Percentiles rank a stretch among this genome's conserved stretches.
Evolutionary conservation across 2,888 invertebrate species (phyloP).

Genomic region (Frankliniella fusca): DNA sequence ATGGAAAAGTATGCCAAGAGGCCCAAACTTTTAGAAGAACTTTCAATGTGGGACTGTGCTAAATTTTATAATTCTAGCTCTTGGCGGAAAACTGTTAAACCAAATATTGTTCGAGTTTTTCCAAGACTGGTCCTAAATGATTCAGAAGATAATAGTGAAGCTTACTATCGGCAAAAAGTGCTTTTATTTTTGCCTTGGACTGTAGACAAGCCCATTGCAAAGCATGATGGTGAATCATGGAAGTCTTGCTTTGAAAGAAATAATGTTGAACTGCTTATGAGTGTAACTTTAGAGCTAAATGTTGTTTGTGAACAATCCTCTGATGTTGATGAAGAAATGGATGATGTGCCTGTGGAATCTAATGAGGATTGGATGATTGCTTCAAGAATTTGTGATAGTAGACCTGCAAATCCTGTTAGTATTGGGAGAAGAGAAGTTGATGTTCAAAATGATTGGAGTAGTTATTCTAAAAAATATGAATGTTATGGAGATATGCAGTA

Average conservation of each 20-base stretch:
- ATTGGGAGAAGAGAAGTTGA: background rate
- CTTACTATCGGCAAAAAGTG: background rate
- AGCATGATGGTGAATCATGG: background rate
- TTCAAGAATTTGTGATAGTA: background rate
- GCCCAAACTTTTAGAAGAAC: background rate
- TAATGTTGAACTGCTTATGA: background rate
- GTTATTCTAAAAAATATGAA: background rate
- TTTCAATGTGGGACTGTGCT: background rate
- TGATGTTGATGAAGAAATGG: background rate
- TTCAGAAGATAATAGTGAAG: background rate
- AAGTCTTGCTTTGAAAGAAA: background rate
- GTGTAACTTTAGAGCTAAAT: background rate
- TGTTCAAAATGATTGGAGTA: background rate
- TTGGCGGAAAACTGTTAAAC: background rate
- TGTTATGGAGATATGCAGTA: background rate
- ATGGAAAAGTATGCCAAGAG: background rate
- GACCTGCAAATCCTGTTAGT: background rate
- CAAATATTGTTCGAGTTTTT: background rate
- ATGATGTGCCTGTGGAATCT: background rate
- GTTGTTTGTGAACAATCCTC: background rate
- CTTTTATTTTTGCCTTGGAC: background rate
- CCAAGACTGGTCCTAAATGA: background rate
- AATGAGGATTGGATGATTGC: constrained; percentile 16
- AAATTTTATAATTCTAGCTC: background rate
- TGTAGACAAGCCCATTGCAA: background rate